Percentiles rank a stretch among this genome's conserved stretches.
Conservation (phyloP, 92 coral and sea anemone species). For the Anthopleura xanthogrammica region DNA sequence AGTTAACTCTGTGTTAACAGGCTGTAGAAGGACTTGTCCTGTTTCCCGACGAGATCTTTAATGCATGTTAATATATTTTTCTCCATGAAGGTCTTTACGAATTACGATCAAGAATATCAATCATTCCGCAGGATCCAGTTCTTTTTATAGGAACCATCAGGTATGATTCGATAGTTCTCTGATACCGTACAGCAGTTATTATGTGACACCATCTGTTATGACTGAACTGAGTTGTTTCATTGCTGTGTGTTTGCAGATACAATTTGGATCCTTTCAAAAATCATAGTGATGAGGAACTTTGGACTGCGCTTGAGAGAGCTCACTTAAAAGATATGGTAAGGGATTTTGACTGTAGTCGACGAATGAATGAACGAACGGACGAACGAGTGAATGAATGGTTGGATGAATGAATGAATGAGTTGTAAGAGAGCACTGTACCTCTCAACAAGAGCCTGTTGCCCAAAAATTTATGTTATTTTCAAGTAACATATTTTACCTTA, state of each 20-base stretch:
- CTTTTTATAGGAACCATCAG: conserved; percentile 90
- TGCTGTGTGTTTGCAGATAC: conserved; percentile 44
- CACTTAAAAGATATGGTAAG: conserved; percentile 83
- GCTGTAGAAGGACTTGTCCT: too few species aligned
- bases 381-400: too few species aligned
- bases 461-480: too few species aligned
- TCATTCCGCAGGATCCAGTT: conserved; percentile 95
- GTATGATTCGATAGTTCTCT: conserved; percentile 23
- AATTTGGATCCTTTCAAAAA: conserved; percentile 84
- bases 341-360: background rate
- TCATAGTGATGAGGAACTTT: conserved; percentile 71
- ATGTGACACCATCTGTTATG: too few species aligned
- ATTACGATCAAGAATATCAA: conserved; percentile 84
- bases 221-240: background rate
- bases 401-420: background rate
- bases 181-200: too few species aligned
- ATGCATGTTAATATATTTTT: background rate
- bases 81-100: conserved; percentile 68
- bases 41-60: too few species aligned
- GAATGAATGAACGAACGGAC: background rate
- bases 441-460: too few species aligned
- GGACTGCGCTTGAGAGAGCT: conserved; percentile 93
- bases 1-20: too few species aligned
- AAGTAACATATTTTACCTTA: too few species aligned
- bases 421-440: background rate